Evolutionary conservation across 1,140 invertebrate genomes (phyloP), one percentile per base, ranked within the genome.

Genomic region (Rhopalosiphum padi): DNA sequence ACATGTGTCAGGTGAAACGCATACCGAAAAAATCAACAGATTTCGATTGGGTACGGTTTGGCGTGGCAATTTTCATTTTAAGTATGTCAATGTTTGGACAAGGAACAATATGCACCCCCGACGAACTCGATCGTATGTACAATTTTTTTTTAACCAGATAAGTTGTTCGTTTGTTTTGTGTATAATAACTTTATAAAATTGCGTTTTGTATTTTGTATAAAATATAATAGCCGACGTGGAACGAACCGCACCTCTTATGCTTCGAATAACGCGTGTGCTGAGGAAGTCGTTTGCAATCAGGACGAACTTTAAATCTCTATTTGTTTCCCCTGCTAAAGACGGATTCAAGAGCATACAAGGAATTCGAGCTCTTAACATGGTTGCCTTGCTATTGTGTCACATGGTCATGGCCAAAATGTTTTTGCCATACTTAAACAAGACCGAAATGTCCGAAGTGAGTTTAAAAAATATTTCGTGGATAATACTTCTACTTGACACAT

Each of bases 341-440:
- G 82, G 82, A 21, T 85, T 86, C 9, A 86, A 41, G 35, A 53
- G 88, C 23, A 95, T 97, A 2, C 97, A 97, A 94, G 97, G 97
- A 4, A 96, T 97, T 21, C 95, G 97, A 95, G 96, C 96, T 41
- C 94, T 97, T 8, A 97, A 97, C 94, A 97, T 97, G 18, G 68
- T 96, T 1, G 95, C 96, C 92, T 94, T 97, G 68, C 94, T 97
- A 6, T 46, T 97, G 3, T 96, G 96, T 5, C 97, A 97, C 94
- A 97, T 97, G 94, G 96, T 96, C 8, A 96, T 97, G 96, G 97
- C 97, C 0, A 94, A 97, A 94, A 96, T 97, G 77, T 97, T 97
- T 94, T 96, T 96, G 93, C 97, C 97, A 83, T 97, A 96, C 94
- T 94, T 96, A 4, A 97, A 97, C 94, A 96, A 97, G 93, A 97